Base-by-base conservation (phyloP, 1,140 invertebrate genomes). In the Gonioctena quinquepunctata region DNA sequence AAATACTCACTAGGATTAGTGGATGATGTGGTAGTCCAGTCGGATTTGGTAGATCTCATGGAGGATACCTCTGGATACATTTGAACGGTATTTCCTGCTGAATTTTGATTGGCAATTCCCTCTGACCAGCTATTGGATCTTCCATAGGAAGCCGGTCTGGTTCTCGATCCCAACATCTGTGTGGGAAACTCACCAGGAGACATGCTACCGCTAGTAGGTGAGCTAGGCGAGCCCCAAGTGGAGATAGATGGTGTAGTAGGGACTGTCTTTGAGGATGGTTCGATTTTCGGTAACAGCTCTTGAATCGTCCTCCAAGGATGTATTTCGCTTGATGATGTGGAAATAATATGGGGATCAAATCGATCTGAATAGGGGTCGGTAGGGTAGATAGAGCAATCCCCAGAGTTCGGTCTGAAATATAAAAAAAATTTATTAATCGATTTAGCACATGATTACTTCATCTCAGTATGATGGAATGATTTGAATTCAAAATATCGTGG, bases 401-500 rank as follows among this genome's bases (percentile, higher is more conserved):
- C 82, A 63, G 82, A 82, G 67, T 84, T 87, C 2, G 87, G 86
- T 73, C 87, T 88, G 72, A 8, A 82, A 83, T 25, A 11, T 13
- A 42, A 42, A 13, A n/a, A n/a, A n/a, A n/a, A n/a, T n/a, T n/a
- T n/a, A n/a, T n/a, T n/a, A n/a, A n/a, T n/a, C n/a, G n/a, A n/a
- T n/a, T n/a, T n/a, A n/a, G n/a, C n/a, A n/a, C n/a, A n/a, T n/a
- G n/a, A n/a, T n/a, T n/a, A n/a, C n/a, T n/a, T n/a, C n/a, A n/a
- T n/a, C n/a, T n/a, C n/a, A n/a, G n/a, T n/a, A n/a, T n/a, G n/a
- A n/a, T n/a, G n/a, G n/a, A n/a, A n/a, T n/a, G n/a, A n/a, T n/a
- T n/a, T n/a, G n/a, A n/a, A n/a, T n/a, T n/a, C n/a, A n/a, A n/a
- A n/a, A n/a, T n/a, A n/a, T n/a, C n/a, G n/a, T n/a, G n/a, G n/a